phyloP scores from a whole-genome alignment of 1,140 invertebrate genomes.

The Hyposmocoma kahamanoa region DNA sequence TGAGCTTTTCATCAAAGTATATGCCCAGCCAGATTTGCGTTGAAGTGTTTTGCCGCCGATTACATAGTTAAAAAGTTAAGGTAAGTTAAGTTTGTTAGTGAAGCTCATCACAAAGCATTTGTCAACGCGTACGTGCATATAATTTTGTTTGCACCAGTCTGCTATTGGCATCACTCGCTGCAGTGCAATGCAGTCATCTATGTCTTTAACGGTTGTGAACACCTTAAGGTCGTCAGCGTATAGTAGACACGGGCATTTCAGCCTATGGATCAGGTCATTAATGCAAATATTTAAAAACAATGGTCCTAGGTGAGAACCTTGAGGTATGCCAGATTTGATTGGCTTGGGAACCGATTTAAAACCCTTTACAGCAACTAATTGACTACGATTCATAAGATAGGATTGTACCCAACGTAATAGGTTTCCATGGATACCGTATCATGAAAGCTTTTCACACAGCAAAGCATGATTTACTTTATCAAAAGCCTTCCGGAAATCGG shows the following conservation, averaged over 20 bases:
- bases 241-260: background rate
- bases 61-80: background rate
- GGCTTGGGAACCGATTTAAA: background rate
- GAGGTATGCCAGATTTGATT: background rate
- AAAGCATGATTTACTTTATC: background rate
- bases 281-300: background rate
- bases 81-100: too few relatives aligned
- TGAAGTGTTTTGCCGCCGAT: too few relatives aligned
- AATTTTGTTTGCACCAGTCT: too few relatives aligned
- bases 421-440: background rate
- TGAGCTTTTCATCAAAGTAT: background rate
- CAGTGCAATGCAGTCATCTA: background rate
- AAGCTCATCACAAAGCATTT: too few relatives aligned
- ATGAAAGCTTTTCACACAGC: background rate
- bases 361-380: background rate
- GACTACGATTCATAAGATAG: background rate
- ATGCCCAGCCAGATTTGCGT: background rate
- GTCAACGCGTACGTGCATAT: too few relatives aligned
- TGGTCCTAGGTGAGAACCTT: background rate
- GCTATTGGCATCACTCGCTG: background rate
- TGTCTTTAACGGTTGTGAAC: background rate
- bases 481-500: background rate
- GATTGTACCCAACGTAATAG: background rate
- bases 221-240: background rate
- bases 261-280: background rate